Evolutionary conservation across 2,113 vertebrate genomes (phyloP).

Genomic region (Labeo catla): DNA sequence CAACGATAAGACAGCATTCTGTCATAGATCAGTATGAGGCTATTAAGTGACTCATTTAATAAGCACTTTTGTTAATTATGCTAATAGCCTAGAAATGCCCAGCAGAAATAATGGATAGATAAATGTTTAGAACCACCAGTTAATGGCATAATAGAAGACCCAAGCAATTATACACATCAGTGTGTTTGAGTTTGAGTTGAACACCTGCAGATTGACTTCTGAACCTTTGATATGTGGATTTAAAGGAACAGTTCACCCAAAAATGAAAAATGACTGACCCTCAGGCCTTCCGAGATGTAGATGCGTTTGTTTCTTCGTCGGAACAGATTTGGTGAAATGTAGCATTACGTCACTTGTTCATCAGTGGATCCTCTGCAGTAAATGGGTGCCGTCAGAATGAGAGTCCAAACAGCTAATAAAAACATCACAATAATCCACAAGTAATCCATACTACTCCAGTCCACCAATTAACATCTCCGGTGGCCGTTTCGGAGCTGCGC

Average conservation of each 20-base stretch:
- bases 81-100: constrained; percentile 40
- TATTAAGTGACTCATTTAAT: constrained; percentile 53
- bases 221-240: not conserved
- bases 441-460: too few relatives aligned
- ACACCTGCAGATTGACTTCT: not conserved
- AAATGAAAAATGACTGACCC: not conserved
- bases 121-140: constrained; percentile 44
- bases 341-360: not conserved
- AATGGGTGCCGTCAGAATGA: too few relatives aligned
- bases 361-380: too few relatives aligned
- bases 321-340: not conserved
- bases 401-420: too few relatives aligned
- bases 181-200: not conserved
- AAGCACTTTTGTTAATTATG: constrained; percentile 57
- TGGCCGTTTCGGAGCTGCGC: too few relatives aligned
- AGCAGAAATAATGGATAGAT: constrained; percentile 54
- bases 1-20: constrained; percentile 31
- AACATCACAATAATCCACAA: too few relatives aligned
- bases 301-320: not conserved
- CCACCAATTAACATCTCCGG: too few relatives aligned
- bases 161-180: constrained; percentile 45
- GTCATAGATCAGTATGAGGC: constrained; percentile 40
- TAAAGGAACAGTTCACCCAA: not conserved
- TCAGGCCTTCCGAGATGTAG: not conserved
- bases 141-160: constrained; percentile 44